phyloP scores from a whole-genome alignment of 2,888 invertebrate genomes.

The Thereva unica region DNA sequence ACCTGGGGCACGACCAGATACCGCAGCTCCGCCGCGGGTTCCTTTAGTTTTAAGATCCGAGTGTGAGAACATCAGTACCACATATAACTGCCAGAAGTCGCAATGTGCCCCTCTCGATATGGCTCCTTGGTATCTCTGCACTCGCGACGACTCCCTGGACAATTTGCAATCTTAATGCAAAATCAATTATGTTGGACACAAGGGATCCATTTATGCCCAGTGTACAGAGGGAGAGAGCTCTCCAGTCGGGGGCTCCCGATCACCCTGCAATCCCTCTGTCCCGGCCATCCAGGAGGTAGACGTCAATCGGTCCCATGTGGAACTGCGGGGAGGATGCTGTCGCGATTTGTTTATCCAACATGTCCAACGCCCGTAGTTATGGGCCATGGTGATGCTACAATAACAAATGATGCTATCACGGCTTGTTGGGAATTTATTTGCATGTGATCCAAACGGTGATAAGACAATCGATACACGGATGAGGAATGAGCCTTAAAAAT shows the following conservation, averaged over 20 bases:
- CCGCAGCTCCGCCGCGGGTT: neutral
- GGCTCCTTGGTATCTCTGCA: slow-evolving; percentile 13
- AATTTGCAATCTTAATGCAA: slow-evolving; percentile 40
- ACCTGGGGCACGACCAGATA: neutral
- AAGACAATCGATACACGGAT: slow-evolving; percentile 37
- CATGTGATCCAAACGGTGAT: slow-evolving; percentile 37
- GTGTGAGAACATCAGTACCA: slow-evolving; percentile 39
- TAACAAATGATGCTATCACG: slow-evolving; percentile 38
- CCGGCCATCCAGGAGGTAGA: slow-evolving; percentile 1
- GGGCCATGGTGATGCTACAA: slow-evolving; percentile 24
- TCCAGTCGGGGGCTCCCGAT: neutral
- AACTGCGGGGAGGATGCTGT: neutral
- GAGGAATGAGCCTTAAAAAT: slow-evolving; percentile 35
- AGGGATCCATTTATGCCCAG: slow-evolving; percentile 14
- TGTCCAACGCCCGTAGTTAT: slow-evolving; percentile 13
- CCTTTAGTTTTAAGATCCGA: slow-evolving; percentile 18
- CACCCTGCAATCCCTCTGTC: slow-evolving; percentile 6
- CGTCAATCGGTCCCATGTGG: slow-evolving; percentile 13
- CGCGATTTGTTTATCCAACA: slow-evolving; percentile 16
- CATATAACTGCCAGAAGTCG: slow-evolving; percentile 6
- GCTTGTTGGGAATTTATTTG: slow-evolving; percentile 38
- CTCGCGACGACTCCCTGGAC: slow-evolving; percentile 6
- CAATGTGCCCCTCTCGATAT: slow-evolving; percentile 11
- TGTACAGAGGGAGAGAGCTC: too few species aligned
- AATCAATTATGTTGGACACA: slow-evolving; percentile 41